A percentile compares a stretch with the other conserved stretches of the same genome.
Evolutionary conservation across 2,888 invertebrate genomes (phyloP).

Genomic region (Hemistola chrysoprasaria): DNA sequence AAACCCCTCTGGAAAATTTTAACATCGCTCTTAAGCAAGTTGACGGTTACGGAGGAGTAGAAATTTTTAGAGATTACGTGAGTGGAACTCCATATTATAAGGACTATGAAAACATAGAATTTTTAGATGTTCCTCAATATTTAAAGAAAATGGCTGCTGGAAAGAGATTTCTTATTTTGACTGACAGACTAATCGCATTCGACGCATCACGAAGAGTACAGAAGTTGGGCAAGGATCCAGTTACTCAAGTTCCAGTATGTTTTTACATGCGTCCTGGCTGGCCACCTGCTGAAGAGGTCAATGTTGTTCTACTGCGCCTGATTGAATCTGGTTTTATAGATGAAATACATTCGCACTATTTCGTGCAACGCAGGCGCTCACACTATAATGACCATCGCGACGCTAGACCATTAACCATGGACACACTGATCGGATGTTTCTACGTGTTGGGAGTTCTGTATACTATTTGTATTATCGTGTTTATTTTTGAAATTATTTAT

Average conservation of each 20-base stretch:
- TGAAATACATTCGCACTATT: slow-evolving; percentile 27
- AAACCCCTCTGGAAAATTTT: slow-evolving; percentile 40
- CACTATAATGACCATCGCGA: slow-evolving; percentile 3
- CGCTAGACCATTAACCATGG: slow-evolving; percentile 35
- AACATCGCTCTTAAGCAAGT: slow-evolving; percentile 43
- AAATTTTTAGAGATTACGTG: slow-evolving; percentile 35
- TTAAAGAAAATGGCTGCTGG: slow-evolving; percentile 42
- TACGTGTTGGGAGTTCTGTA: slow-evolving; percentile 42
- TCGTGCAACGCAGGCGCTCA: no score
- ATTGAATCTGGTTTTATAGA: slow-evolving; percentile 44
- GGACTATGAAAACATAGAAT: slow-evolving; percentile 30
- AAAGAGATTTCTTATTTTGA: slow-evolving; percentile 42
- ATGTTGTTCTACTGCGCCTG: slow-evolving; percentile 30
- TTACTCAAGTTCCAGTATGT: slow-evolving; percentile 35
- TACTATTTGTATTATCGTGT: slow-evolving; percentile 37
- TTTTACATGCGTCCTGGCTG: slow-evolving; percentile 55
- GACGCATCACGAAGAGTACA: slow-evolving; percentile 38
- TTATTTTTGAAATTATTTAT: slow-evolving; percentile 43
- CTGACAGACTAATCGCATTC: slow-evolving; percentile 30
- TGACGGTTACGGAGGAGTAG: slow-evolving; percentile 46
- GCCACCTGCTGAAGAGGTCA: slow-evolving; percentile 44
- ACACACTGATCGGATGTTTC: slow-evolving; percentile 45
- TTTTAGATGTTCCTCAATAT: slow-evolving; percentile 28
- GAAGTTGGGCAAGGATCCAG: slow-evolving; percentile 35
- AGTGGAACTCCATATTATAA: slow-evolving; percentile 36